Conservation (phyloP, 2,888 invertebrate genomes). For the Sphinx pinastri region DNA sequence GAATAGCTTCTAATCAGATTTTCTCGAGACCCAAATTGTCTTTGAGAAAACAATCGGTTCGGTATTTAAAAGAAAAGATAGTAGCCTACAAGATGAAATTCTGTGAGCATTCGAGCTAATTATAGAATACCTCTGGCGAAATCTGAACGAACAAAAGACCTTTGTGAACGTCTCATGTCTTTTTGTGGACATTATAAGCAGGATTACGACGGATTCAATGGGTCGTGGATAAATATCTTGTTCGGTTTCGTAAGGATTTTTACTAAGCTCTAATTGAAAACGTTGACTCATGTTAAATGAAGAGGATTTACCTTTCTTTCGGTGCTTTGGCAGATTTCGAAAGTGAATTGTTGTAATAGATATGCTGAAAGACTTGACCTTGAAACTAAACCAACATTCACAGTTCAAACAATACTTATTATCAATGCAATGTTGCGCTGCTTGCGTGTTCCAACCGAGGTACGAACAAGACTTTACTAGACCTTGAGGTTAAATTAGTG, state of each 20-base stretch:
- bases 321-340: not conserved
- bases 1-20: not conserved
- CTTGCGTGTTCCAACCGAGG: not conserved
- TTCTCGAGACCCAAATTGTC: not conserved
- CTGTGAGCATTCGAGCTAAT: slow-evolving; percentile 27
- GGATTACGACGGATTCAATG: slow-evolving; percentile 43
- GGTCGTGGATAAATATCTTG: slow-evolving; percentile 41
- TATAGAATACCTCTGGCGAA: slow-evolving; percentile 30
- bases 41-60: not conserved
- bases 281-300: slow-evolving; percentile 27
- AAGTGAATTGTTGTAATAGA: slow-evolving; percentile 31
- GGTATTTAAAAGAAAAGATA: not conserved
- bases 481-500: not conserved
- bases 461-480: not conserved
- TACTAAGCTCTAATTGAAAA: slow-evolving; percentile 42
- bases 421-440: not conserved
- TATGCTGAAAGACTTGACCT: not conserved
- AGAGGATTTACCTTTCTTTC: slow-evolving; percentile 24
- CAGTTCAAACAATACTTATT: not conserved
- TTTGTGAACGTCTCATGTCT: slow-evolving; percentile 36
- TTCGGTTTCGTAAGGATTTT: slow-evolving; percentile 39
- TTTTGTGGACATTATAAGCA: slow-evolving; percentile 40
- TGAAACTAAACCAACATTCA: slow-evolving; percentile 7
- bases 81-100: not conserved
- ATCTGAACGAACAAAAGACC: slow-evolving; percentile 37